Evolutionary conservation across 2,113 vertebrate genomes (phyloP).

Genomic region (Gopherus flavomarginatus): DNA sequence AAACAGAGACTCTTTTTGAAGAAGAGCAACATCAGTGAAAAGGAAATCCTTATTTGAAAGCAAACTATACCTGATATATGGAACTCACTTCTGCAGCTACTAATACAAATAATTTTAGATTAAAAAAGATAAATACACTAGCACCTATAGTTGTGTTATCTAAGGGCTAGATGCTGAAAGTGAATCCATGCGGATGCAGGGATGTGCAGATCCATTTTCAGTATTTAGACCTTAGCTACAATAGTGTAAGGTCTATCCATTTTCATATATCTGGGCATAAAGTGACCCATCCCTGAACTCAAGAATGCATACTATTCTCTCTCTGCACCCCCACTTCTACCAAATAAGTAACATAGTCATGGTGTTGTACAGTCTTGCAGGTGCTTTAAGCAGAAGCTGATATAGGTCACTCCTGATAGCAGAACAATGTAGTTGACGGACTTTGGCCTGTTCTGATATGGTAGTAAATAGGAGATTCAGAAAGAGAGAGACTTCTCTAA

Average conservation of each 20-base stretch:
- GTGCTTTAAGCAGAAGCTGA: not conserved
- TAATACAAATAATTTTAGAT: not conserved
- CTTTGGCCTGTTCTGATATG: not conserved
- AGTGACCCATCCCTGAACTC: not conserved
- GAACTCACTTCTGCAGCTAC: not conserved
- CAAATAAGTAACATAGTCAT: not conserved
- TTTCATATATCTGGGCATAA: not conserved
- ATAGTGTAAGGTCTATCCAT: not conserved
- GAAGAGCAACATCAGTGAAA: not conserved
- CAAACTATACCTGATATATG: not conserved
- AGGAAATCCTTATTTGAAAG: not conserved
- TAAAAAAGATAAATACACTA: not conserved
- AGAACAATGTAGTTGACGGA: not conserved
- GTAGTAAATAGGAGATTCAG: too few species aligned
- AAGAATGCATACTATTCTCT: not conserved
- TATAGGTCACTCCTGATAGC: not conserved
- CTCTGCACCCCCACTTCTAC: not conserved
- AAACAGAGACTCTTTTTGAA: not conserved
- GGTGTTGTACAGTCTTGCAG: not conserved
- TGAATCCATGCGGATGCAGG: not conserved
- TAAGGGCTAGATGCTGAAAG: not conserved
- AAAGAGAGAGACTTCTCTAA: too few species aligned
- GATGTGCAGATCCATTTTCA: fast-evolving
- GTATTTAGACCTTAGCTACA: not conserved
- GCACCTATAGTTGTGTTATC: not conserved